Conservation (phyloP, 2,113 vertebrate genomes). For the Gambusia holbrooki region DNA sequence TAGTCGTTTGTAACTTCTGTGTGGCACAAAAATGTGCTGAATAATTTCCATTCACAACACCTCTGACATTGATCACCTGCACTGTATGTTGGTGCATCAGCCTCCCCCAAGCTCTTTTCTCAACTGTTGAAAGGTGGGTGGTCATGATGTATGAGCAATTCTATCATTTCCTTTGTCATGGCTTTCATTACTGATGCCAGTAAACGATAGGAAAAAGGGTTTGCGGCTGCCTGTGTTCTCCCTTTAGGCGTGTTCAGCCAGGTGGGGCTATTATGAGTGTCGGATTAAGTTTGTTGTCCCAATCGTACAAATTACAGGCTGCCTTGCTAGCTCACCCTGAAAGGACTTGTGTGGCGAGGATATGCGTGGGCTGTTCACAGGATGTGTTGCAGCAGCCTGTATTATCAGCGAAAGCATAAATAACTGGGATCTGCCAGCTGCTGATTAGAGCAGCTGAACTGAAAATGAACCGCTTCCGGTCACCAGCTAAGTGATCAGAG, state of each 20-base stretch:
- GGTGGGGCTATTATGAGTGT: not conserved
- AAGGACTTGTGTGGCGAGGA: not conserved
- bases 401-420: not conserved
- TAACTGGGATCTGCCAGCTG: not conserved
- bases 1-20: not conserved
- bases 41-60: not conserved
- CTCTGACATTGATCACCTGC: not conserved
- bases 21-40: not conserved
- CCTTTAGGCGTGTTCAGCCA: not conserved
- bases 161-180: not conserved
- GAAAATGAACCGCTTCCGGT: not conserved
- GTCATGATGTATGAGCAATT: not conserved
- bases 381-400: not conserved
- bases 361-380: not conserved
- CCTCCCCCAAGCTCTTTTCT: not conserved
- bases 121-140: not conserved
- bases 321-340: not conserved
- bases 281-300: not conserved
- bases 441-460: not conserved
- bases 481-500: not conserved
- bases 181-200: not conserved
- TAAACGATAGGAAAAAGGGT: not conserved
- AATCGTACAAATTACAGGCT: slow-evolving; percentile 1
- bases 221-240: not conserved
- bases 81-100: not conserved